phyloP scores from a whole-genome alignment of 37 sponge, comb jelly and placozoan genomes.

The Amphimedon queenslandica region DNA sequence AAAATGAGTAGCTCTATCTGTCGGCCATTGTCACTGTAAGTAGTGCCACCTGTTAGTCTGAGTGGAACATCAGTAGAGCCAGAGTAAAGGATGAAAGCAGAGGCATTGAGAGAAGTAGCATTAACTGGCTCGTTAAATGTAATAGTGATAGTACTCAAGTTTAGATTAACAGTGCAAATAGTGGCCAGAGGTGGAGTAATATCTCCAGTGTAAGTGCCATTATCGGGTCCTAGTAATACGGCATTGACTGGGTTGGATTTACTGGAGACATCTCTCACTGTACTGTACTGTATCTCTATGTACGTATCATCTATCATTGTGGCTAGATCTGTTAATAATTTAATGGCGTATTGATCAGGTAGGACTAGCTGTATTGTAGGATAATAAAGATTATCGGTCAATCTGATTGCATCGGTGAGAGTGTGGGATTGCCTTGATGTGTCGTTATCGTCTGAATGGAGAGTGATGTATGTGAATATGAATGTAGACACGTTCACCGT shows the following conservation, averaged over 20 bases:
- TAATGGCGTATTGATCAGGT: conserved; percentile 58
- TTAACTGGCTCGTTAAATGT: conserved; percentile 85
- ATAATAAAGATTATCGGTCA: conserved; percentile 34
- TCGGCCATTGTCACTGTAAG: conserved; percentile 61
- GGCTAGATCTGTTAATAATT: conserved; percentile 61
- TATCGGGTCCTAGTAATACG: conserved; percentile 19
- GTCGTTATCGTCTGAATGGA: conserved; percentile 38
- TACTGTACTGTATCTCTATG: conserved; percentile 29
- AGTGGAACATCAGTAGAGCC: conserved; percentile 9
- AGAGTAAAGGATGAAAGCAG: conserved; percentile 37
- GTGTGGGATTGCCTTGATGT: conserved; percentile 20
- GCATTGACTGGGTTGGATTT: conserved; percentile 18
- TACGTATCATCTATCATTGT: conserved; percentile 50
- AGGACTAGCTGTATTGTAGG: conserved; percentile 33
- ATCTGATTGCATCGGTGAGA: conserved; percentile 20
- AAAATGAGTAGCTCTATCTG: conserved; percentile 36
- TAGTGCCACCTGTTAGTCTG: conserved; percentile 56
- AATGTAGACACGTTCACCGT: conserved; percentile 69
- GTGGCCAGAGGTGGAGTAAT: conserved; percentile 60
- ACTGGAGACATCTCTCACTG: conserved; percentile 58
- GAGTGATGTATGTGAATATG: conserved; percentile 21
- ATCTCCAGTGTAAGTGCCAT: conserved; percentile 48
- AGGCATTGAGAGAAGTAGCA: conserved; percentile 31
- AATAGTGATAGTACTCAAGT: conserved; percentile 50
- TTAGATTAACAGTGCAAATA: conserved; percentile 54